Base-by-base conservation (phyloP, 2,113 vertebrate species). In the Blennius ocellaris region DNA sequence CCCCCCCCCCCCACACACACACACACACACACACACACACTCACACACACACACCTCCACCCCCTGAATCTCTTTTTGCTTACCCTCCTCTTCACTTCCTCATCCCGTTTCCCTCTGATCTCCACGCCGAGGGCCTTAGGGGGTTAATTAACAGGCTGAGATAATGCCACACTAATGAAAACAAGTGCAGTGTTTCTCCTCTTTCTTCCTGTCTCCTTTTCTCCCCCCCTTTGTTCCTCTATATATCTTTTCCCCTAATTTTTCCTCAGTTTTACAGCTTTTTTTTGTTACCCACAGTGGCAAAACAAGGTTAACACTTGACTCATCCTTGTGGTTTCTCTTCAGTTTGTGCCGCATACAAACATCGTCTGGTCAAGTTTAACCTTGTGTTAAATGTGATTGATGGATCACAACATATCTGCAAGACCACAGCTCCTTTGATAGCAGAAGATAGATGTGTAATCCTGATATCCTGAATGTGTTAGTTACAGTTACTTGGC, bases 81-180 rank as follows among this genome's bases (percentile, higher is more conserved):
- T 30, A 53, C 76, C 73, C 65, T 87, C 89, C 81, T 67, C 86
- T 81, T 60, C 79, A 6, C 66, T 65, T 68, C 64, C 71, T 67
- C 37, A 61, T 48, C 56, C 58, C 38, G 47, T 12, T 50, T 84
- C 47, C 78, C 75, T 93, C 89, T 93, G 92, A 93, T 93, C 90
- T 93, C 76, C 60, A 57, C 57, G 81, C 78, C 76, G 63, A 73
- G 78, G 89, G 89, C 93, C 94, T 93, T 92, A 75, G 89, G 92
- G 91, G 93, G 92, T 94, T 94, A 93, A 94, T 94, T 94, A 94
- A 92, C 84, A 87, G 84, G 75, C 90, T 90, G 69, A 86, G 90
- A 94, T 94, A 94, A 93, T 93, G 86, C 89, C 89, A 90, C 86
- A 84, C 84, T 93, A 90, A 92, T 91, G 89, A 93, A 93, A 93